Conservation (phyloP, 2,797 vertebrate species). For the Glossophaga mutica region DNA sequence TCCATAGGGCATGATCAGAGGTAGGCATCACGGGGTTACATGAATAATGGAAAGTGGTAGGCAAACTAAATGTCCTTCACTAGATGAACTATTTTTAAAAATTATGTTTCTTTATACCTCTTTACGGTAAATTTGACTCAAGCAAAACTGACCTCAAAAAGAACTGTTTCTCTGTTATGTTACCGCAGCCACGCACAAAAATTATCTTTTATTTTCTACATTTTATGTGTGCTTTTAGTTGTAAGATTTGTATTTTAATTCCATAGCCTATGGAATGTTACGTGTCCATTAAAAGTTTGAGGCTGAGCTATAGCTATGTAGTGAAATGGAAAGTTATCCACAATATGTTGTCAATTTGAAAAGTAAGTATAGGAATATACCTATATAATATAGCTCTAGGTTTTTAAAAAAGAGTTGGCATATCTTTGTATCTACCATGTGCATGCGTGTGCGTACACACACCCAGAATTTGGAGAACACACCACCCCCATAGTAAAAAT, state of each 20-base stretch:
- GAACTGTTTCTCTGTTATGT: not conserved
- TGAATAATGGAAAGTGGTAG: not conserved
- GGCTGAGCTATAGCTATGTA: not conserved
- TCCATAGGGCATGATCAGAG: not conserved
- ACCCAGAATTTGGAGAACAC: not conserved
- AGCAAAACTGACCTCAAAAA: not conserved
- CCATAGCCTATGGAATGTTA: not conserved
- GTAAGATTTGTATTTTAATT: not conserved
- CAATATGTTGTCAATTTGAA: not conserved
- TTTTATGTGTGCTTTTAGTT: not conserved
- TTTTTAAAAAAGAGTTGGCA: not conserved
- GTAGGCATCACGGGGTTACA: not conserved
- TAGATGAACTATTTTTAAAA: not conserved
- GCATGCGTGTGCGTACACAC: accelerated
- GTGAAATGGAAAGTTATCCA: not conserved
- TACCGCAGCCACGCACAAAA: not conserved
- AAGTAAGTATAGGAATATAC: not conserved
- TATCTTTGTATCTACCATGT: not conserved
- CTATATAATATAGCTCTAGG: not conserved
- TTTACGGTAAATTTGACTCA: not conserved
- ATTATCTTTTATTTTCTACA: not conserved
- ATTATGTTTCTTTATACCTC: not conserved
- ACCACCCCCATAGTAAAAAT: not conserved
- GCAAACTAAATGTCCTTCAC: not conserved
- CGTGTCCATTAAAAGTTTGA: not conserved